Evolutionary conservation across 2,113 vertebrate genomes (phyloP), one percentile per base, ranked within the genome.

Genomic region (Perca fluviatilis): DNA sequence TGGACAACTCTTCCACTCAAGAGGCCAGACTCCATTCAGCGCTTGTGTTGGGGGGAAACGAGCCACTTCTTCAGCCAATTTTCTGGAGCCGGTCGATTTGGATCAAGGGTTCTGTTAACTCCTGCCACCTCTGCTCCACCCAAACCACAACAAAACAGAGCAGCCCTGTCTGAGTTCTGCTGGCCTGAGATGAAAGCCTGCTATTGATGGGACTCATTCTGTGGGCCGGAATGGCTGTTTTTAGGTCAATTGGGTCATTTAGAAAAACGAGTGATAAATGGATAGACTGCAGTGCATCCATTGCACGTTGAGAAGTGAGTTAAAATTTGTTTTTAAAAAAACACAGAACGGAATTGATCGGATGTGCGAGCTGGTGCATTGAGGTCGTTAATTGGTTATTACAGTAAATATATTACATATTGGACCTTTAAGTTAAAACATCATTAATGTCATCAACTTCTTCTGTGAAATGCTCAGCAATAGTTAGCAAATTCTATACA

Each of bases 241-340:
- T 85, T 69, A 74, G 89, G 83, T 94, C 89, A 90, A 81, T 53
- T 30, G 86, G 78, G 77, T 89, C 85, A 89, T 89, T 91, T 67
- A 76, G 74, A 80, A 71, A 86, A 88, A 82, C 67, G 64, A 72
- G 77, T 36, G 81, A 89, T 88, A 84, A 89, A 94, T 77, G 81
- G 83, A 87, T 53, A 33, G 87, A 72, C 69, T 3, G 67, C 77
- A 62, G 21, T 8, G 53, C 67, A 75, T 85, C 78, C 57, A 68
- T 80, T 68, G 89, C 89, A 92, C 91, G 90, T 93, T 92, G 84
- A 95, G 77, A 85, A 68, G 77, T n/a, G n/a, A n/a, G n/a, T n/a
- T n/a, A n/a, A n/a, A n/a, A n/a, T n/a, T n/a, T n/a, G n/a, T n/a
- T n/a, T n/a, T n/a, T n/a, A n/a, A n/a, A n/a, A n/a, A n/a, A n/a